A percentile compares a stretch with the other conserved stretches of the same genome.
Conservation (phyloP, 2,797 vertebrate species). For the Novumbra hubbsi region DNA sequence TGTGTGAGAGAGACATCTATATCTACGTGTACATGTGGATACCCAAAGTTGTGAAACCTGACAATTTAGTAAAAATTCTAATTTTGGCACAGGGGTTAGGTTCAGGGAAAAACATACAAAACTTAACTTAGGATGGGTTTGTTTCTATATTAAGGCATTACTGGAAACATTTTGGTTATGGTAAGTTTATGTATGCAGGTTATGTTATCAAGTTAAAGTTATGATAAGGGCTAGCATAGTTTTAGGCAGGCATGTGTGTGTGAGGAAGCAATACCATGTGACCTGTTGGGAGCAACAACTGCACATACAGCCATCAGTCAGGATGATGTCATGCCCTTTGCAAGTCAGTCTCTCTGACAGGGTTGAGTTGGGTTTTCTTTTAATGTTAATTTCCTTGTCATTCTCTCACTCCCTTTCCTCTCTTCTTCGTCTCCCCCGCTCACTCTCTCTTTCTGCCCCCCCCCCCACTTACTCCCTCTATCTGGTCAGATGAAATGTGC, state of each 20-base stretch:
- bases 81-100: too few species aligned
- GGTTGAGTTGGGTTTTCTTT: neutral
- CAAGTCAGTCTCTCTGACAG: neutral
- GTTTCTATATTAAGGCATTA: too few species aligned
- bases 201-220: too few species aligned
- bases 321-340: neutral
- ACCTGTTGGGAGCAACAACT: neutral
- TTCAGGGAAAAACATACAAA: too few species aligned
- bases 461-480: constrained; percentile 34
- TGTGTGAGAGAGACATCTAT: too few species aligned
- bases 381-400: neutral
- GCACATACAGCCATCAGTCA: neutral
- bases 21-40: too few species aligned
- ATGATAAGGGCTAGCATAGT: too few species aligned
- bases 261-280: neutral
- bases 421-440: neutral
- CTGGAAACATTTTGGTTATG: too few species aligned
- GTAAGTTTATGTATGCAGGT: too few species aligned
- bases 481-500: constrained; percentile 72
- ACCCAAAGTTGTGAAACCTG: too few species aligned
- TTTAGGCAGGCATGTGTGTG: neutral
- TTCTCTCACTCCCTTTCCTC: neutral
- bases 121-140: too few species aligned
- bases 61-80: too few species aligned
- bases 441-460: constrained; percentile 6